Evolutionary conservation across 2,888 invertebrate species (phyloP), one percentile per base, ranked within the genome.

Genomic region (Heliconius hortense): DNA sequence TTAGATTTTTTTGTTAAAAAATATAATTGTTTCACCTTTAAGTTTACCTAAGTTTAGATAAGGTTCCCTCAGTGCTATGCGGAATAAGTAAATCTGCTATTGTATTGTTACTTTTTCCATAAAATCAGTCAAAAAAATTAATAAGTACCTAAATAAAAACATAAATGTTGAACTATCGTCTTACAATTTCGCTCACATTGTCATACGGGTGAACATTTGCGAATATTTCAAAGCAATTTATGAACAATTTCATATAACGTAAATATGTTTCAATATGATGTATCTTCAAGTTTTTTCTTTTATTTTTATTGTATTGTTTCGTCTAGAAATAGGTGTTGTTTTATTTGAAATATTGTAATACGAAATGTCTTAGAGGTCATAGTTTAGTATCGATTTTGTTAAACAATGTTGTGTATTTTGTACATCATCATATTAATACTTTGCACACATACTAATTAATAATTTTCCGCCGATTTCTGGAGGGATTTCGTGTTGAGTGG

Each of bases 181-280:
- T 68, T 28, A n/a, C 53, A 21, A 68, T n/a, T 28, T 28, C 68
- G 68, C 53, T 31, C 53, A 53, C 28, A 53, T 31, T 31, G n/a
- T n/a, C 68, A 24, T 53, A 31, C n/a, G 13, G n/a, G n/a, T 69
- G 68, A 53, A 69, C n/a, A 56, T 69, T 69, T 56, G 53, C 68
- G 21, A n/a, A 53, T 31, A 69, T 69, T 69, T n/a, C 13, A n/a
- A 31, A 69, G 68, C 68, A 53, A 69, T 69, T 68, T 68, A 68
- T 53, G 68, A 68, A 48, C 48, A 21, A 35, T 68, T 53, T 31
- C 31, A 53, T 69, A 53, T 69, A 69, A 56, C 53, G 68, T 53
- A 53, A 68, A 68, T 31, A 53, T n/a, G 31, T 53, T 31, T 31
- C 68, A 69, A 69, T 69, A 53, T 69, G 56, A 68, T 53, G n/a